These are phyloP conservation scores for Typhlichthys eigenmanni DNA, from an alignment of 2,797 vertebrate species.

Conservation along the genomic window DNA sequence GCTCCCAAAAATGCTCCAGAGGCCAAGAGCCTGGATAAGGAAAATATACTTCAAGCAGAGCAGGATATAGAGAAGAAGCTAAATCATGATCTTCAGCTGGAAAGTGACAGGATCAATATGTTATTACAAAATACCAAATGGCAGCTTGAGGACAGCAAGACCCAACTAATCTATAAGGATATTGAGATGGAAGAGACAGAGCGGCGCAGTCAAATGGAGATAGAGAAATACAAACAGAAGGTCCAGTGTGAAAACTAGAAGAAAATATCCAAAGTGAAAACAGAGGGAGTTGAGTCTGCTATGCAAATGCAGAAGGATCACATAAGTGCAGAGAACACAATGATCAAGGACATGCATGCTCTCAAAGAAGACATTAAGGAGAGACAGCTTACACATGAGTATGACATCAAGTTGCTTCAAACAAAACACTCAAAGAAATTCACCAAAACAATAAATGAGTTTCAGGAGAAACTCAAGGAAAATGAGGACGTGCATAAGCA, in stretches of 20 bases:
- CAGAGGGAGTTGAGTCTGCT: conserved; percentile 63
- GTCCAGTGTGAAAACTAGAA: conserved; percentile 95
- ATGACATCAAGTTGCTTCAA: conserved; percentile 75
- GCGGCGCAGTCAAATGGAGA: conserved; percentile 86
- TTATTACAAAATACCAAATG: conserved; percentile 82
- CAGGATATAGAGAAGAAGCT: conserved; percentile 87
- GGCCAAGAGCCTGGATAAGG: conserved; percentile 77
- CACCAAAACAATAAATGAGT: conserved; percentile 66
- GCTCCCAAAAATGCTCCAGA: too few species aligned
- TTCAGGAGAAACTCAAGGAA: conserved; percentile 84
- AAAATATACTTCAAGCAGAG: conserved; percentile 80
- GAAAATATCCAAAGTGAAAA: conserved; percentile 82
- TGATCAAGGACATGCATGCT: conserved; percentile 67
- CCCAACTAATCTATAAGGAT: conserved; percentile 81
- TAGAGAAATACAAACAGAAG: conserved; percentile 96
- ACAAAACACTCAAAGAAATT: conserved; percentile 85
- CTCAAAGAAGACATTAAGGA: conserved; percentile 79
- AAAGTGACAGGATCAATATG: conserved; percentile 82
- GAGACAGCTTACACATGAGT: conserved; percentile 78
- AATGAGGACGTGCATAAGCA: conserved; percentile 77
- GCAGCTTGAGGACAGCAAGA: conserved; percentile 82
- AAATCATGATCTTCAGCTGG: conserved; percentile 89
- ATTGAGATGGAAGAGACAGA: conserved; percentile 86
- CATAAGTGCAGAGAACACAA: conserved; percentile 68
- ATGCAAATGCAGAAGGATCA: conserved; percentile 81